A percentile compares a stretch with the other conserved stretches of the same genome.
Evolutionary conservation across 1,140 invertebrate genomes (phyloP).

Genomic region (Meteorus sp.): DNA sequence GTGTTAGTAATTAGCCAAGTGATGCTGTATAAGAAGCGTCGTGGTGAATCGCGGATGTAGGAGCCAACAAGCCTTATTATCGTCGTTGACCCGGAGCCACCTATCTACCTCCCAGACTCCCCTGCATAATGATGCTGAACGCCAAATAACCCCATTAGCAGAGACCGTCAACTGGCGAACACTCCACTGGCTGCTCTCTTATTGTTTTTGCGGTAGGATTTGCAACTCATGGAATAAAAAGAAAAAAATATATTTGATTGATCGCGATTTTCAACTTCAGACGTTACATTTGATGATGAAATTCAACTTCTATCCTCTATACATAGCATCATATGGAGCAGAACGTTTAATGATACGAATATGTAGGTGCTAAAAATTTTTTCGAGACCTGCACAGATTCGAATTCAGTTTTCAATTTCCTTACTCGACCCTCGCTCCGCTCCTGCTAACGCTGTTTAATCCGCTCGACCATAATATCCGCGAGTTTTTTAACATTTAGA

Average conservation of each 20-base stretch:
- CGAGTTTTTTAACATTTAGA: conserved; percentile 28
- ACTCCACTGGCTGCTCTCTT: not conserved
- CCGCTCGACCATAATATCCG: conserved; percentile 39
- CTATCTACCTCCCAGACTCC: not conserved
- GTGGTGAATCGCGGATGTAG: not conserved
- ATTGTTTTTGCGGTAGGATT: not conserved
- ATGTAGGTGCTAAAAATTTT: not conserved
- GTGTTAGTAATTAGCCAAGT: conserved; percentile 9
- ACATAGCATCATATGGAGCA: too few species aligned
- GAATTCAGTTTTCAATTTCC: conserved; percentile 50
- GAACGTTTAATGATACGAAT: too few species aligned
- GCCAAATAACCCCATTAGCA: conserved; percentile 19
- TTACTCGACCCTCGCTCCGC: conserved; percentile 36
- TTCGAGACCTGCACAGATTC: conserved; percentile 33
- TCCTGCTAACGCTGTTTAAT: too few species aligned
- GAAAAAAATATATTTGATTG: too few species aligned
- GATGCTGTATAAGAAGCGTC: conserved; percentile 11
- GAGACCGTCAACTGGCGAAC: conserved; percentile 10
- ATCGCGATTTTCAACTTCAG: not conserved
- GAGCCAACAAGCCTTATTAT: not conserved
- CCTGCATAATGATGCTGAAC: conserved; percentile 12
- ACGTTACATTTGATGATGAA: not conserved
- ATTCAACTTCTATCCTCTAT: too few species aligned
- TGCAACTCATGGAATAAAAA: not conserved
- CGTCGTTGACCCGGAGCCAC: not conserved